Evolutionary conservation across 1,140 invertebrate species (phyloP).

Genomic region (Caerostris darwini): DNA sequence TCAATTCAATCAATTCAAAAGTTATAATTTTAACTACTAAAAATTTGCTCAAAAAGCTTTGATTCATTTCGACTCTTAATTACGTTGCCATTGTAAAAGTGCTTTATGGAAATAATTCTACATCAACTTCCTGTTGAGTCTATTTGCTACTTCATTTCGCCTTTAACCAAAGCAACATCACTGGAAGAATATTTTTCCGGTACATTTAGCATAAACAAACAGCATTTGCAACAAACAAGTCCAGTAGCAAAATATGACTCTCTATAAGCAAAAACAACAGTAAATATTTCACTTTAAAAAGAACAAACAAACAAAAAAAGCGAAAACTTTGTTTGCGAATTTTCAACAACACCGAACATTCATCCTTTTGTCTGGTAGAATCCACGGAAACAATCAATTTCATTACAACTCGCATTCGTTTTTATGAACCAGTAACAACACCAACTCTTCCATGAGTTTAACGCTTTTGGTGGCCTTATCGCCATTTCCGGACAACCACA

Average conservation of each 20-base stretch:
- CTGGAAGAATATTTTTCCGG: not conserved
- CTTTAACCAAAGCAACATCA: not conserved
- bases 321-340: conserved; percentile 42
- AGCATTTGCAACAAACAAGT: not conserved
- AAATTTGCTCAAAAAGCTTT: too few species aligned
- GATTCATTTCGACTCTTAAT: not conserved
- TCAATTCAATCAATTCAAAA: too few species aligned
- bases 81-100: not conserved
- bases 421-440: conserved; percentile 25
- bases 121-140: not conserved
- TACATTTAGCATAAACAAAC: not conserved
- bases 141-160: not conserved
- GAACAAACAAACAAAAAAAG: not conserved
- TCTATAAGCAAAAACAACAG: not conserved
- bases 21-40: too few species aligned
- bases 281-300: conserved; percentile 9
- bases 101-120: not conserved
- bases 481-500: not conserved
- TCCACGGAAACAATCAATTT: conserved; percentile 52
- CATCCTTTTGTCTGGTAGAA: conserved; percentile 11
- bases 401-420: not conserved
- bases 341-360: conserved; percentile 37
- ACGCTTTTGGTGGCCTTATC: conserved; percentile 25
- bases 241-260: not conserved
- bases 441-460: not conserved